These are phyloP conservation scores for Leptopilina syphax DNA, from an alignment of 2,888 invertebrate species.

Conservation along the genomic window DNA sequence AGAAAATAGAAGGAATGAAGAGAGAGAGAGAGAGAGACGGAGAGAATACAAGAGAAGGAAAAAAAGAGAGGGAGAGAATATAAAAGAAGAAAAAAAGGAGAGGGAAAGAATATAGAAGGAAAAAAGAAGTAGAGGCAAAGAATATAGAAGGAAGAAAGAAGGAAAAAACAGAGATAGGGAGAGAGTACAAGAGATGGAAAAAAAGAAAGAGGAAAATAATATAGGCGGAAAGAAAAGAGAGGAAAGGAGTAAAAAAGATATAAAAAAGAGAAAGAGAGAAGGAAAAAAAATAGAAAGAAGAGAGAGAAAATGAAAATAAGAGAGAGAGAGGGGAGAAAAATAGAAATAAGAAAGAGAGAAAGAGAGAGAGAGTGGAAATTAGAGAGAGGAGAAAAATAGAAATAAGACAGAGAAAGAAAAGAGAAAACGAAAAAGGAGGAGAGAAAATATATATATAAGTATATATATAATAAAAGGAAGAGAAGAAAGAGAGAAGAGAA, in stretches of 20 bases:
- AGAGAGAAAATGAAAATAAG: no score
- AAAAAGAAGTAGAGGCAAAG: no score
- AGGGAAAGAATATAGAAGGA: no score
- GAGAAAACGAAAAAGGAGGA: conserved; percentile 12
- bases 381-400: background rate
- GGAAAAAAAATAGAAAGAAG: no score
- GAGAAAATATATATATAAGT: conserved; percentile 34
- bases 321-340: no score
- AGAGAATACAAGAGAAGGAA: no score
- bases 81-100: no score
- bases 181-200: background rate
- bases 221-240: conserved; percentile 35
- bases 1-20: conserved; percentile 36
- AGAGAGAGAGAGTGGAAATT: background rate
- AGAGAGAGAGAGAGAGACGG: conserved; percentile 33
- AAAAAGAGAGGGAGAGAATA: no score
- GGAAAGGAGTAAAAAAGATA: background rate
- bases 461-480: conserved; percentile 17
- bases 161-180: no score
- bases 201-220: conserved; percentile 37
- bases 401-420: conserved; percentile 41
- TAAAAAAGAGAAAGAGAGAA: no score
- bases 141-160: no score
- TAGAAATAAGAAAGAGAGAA: no score
- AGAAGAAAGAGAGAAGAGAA: conserved; percentile 44